Percentiles rank a stretch among this genome's conserved stretches.
Conservation (phyloP, 2,113 vertebrate genomes). For the Megaceryle maxima region DNA sequence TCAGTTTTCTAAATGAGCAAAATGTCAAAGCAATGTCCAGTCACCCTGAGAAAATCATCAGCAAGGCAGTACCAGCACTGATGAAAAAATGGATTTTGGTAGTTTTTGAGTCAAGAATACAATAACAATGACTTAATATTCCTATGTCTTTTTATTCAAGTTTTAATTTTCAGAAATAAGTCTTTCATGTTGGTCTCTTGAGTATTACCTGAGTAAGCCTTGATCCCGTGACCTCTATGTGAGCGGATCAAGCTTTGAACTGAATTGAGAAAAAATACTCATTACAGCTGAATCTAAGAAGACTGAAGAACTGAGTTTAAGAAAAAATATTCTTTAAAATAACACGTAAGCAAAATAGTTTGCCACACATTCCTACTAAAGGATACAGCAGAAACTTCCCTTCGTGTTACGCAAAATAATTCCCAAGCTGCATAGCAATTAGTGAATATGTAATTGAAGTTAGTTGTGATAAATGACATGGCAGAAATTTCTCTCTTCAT, state of each 20-base stretch:
- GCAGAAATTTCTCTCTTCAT: not conserved
- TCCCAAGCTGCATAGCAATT: not conserved
- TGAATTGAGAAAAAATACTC: not conserved
- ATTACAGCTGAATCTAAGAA: too few species aligned
- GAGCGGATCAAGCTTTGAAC: not conserved
- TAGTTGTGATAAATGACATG: not conserved
- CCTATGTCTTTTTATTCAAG: not conserved
- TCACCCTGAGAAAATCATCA: not conserved
- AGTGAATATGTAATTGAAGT: not conserved
- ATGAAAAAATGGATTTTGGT: not conserved
- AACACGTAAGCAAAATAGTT: not conserved
- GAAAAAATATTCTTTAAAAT: not conserved
- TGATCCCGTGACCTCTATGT: not conserved
- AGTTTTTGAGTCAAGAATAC: not conserved
- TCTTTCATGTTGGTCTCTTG: not conserved
- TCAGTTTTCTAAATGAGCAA: not conserved
- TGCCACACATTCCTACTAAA: not conserved
- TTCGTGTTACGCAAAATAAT: not conserved
- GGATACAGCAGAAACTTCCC: not conserved
- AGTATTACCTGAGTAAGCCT: not conserved
- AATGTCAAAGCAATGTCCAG: not conserved
- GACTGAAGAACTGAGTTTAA: too few species aligned
- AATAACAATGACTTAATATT: not conserved
- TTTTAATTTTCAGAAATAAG: not conserved
- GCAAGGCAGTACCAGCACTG: not conserved